These are phyloP conservation scores for Steinernema khuongi DNA, from an alignment of 1,140 invertebrate species.

Conservation along the genomic window DNA sequence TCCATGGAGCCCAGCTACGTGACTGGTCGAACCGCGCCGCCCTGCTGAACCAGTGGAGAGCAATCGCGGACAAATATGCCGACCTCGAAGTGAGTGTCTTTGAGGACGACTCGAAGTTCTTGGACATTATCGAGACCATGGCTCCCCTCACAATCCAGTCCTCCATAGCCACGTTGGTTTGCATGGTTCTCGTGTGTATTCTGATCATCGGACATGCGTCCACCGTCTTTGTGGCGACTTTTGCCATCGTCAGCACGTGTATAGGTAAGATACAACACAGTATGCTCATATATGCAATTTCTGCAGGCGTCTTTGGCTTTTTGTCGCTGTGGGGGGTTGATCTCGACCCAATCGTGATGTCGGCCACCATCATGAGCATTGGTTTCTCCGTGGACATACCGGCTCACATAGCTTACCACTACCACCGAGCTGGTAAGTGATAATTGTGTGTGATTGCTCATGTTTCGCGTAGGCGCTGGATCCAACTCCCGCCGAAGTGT, in stretches of 20 bases:
- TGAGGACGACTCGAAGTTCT: constrained; percentile 54
- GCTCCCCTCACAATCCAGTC: constrained; percentile 60
- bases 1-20: constrained; percentile 44
- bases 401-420: constrained; percentile 60
- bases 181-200: constrained; percentile 60
- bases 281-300: neutral
- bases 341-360: constrained; percentile 61
- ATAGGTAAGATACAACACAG: constrained; percentile 42
- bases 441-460: neutral
- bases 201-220: constrained; percentile 61
- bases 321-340: constrained; percentile 59
- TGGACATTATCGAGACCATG: constrained; percentile 55
- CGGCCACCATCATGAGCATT: constrained; percentile 61
- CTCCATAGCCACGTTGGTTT: constrained; percentile 58
- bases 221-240: constrained; percentile 58
- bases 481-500: constrained; percentile 62
- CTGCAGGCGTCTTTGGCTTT: constrained; percentile 59
- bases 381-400: constrained; percentile 62
- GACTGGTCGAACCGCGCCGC: constrained; percentile 56
- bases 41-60: constrained; percentile 50
- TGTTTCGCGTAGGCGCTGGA: neutral
- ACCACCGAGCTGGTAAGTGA: constrained; percentile 60
- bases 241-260: constrained; percentile 60
- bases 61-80: constrained; percentile 52
- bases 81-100: constrained; percentile 52